Evolutionary conservation across 2,113 vertebrate genomes (phyloP), one percentile per base, ranked within the genome.

Genomic region (Monarcha castaneiventris): DNA sequence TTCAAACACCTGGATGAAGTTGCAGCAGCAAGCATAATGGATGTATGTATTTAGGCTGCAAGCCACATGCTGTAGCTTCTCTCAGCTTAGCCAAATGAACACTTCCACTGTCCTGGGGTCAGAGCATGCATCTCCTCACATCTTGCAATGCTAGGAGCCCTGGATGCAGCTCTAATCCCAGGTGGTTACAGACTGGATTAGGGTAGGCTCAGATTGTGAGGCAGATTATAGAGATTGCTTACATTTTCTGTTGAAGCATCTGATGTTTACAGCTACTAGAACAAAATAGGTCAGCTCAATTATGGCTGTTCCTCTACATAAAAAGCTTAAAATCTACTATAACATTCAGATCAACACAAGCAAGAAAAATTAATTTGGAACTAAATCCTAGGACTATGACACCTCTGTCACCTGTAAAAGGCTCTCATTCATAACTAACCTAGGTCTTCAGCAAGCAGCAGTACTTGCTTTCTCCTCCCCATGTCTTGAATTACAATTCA

Each of bases 1-100:
- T 99, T 99, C 97, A 97, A 97, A 63, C 98, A 99, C 35, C 96
- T 99, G 96, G 99, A 99, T 59, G 98, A 99, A 87, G 98, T 98
- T 1, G 98, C 98, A 26, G 97, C 98, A 12, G 96, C 98, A 26
- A 98, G 98, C 68, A 98, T 98, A 77, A 93, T 98, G 96, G 99
- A 99, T 13, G 99, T 99, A 97, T 46, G 99, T 98, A 89, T 86
- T 21, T 12, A 7, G 10, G 7, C 41, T 46, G 17, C 4, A 20
- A 17, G 23, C 5, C n/a, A 11, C 4, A 0, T 18, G 48, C 35
- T 67, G 48, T 18, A 83, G 26, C 58, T 72, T 54, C 16, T 30
- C n/a, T 18, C 44, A 51, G 6, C 3, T 75, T 46, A 75, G 58
- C 22, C 21, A 44, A 27, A 39, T 4, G 16, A 88, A 61, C 23